A percentile compares a stretch with the other conserved stretches of the same genome.
These are phyloP conservation scores for Ceramica pisi DNA, from an alignment of 2,888 invertebrate species.

Conservation along the genomic window DNA sequence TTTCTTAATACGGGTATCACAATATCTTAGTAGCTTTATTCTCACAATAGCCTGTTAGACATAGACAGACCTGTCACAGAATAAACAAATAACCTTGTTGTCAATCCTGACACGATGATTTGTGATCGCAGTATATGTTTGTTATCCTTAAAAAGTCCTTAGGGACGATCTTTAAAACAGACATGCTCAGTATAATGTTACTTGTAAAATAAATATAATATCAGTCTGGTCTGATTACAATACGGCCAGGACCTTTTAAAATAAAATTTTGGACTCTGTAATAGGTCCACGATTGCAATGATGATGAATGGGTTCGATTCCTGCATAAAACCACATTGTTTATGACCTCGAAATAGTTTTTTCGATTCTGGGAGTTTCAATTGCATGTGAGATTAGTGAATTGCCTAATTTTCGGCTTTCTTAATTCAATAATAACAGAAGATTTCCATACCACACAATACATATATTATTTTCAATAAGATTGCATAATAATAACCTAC, in stretches of 20 bases:
- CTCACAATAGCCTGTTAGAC: background rate
- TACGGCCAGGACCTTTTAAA: background rate
- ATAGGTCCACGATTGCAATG: background rate
- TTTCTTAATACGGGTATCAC: constrained; percentile 20
- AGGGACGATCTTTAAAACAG: background rate
- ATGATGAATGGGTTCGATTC: background rate
- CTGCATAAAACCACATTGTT: no score
- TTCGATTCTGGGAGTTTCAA: background rate
- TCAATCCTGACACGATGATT: background rate
- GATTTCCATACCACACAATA: constrained; percentile 4
- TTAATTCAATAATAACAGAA: background rate
- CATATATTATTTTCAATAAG: constrained; percentile 2
- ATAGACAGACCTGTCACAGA: background rate
- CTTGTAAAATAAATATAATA: background rate
- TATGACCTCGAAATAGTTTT: background rate
- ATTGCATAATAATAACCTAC: constrained; percentile 11
- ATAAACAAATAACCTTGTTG: background rate
- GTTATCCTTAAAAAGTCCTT: background rate
- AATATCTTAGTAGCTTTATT: background rate
- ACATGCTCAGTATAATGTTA: background rate
- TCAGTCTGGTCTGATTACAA: background rate
- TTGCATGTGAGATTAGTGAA: background rate
- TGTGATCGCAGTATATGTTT: background rate
- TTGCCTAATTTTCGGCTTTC: background rate
- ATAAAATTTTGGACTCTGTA: background rate